Evolutionary conservation across 2,113 vertebrate genomes (phyloP), one percentile per base, ranked within the genome.

Genomic region (Oncorhynchus masou): DNA sequence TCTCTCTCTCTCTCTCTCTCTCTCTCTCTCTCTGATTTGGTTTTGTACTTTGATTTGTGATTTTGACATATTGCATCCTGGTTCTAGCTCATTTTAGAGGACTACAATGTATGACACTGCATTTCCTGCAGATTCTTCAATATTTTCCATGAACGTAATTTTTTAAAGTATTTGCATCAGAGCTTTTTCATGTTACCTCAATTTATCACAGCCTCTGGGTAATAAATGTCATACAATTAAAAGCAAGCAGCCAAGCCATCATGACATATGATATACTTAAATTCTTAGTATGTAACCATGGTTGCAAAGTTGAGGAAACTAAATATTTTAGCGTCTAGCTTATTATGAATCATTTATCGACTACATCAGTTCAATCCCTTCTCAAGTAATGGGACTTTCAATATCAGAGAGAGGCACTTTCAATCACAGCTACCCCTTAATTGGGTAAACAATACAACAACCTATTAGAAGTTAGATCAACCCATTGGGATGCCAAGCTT

Each of bases 291-390:
- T 54, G 15, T 45, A 45, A 45, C 39, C 39, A 45, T 45, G 39
- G 39, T 45, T 45, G 39, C 39, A 45, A 45, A 45, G 39, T 45
- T 45, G 39, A 45, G 39, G 39, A 45, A 45, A 45, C 39, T 83
- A 74, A 90, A 88, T 86, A 77, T 81, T 87, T 86, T 59, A 88
- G 77, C 65, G 73, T 60, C 16, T 73, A 69, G 62, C 70, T 81
- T 71, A 81, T 74, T 74, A 81, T 85, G 69, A 85, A 85, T 85
- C 68, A 84, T 84, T 85, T 74, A 85, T 86, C 34, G 75, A 82
- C 81, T 74, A 78, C 72, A 87, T 74, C 49, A 73, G 66, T 73
- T 70, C 49, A 76, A 82, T 68, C 51, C 60, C 45, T 27, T 31
- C 48, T 80, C 70, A 73, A 13, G 57, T 76, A 85, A 80, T 54